Evolutionary conservation across 1,140 invertebrate genomes (phyloP).

Genomic region (Proales similis): DNA sequence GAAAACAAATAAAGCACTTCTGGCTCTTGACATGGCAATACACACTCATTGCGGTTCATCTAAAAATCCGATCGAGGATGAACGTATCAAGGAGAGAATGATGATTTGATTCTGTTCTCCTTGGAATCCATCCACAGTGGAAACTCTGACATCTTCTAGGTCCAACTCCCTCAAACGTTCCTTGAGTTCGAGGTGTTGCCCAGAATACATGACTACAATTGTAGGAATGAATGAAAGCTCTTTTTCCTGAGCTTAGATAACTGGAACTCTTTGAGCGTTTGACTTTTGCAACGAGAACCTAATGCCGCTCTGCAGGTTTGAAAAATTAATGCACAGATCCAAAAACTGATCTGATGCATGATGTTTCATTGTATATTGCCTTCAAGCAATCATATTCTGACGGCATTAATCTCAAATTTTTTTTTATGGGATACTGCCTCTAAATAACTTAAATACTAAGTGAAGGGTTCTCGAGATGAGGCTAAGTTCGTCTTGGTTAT

Average conservation of each 20-base stretch:
- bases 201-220: constrained; percentile 51
- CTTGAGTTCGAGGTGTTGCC: constrained; percentile 41
- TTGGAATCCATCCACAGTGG: constrained; percentile 58
- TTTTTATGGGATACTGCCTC: too few relatives aligned
- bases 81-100: constrained; percentile 71
- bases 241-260: constrained; percentile 43
- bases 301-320: constrained; percentile 48
- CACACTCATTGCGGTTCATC: constrained; percentile 68
- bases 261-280: constrained; percentile 42
- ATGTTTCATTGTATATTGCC: too few relatives aligned
- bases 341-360: constrained; percentile 81
- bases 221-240: constrained; percentile 48
- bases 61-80: constrained; percentile 70
- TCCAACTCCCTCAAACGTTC: neutral
- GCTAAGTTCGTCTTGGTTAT: too few relatives aligned
- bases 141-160: constrained; percentile 16
- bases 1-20: constrained; percentile 62
- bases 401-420: too few relatives aligned
- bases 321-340: constrained; percentile 55
- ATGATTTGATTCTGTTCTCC: constrained; percentile 78
- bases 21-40: constrained; percentile 73
- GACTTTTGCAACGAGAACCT: constrained; percentile 63
- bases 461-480: too few relatives aligned
- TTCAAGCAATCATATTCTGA: too few relatives aligned
- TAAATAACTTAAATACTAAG: too few relatives aligned